A percentile compares a stretch with the other conserved stretches of the same genome.
Conservation (phyloP, 2,888 invertebrate species). For the Agonopterix alstromeriana region DNA sequence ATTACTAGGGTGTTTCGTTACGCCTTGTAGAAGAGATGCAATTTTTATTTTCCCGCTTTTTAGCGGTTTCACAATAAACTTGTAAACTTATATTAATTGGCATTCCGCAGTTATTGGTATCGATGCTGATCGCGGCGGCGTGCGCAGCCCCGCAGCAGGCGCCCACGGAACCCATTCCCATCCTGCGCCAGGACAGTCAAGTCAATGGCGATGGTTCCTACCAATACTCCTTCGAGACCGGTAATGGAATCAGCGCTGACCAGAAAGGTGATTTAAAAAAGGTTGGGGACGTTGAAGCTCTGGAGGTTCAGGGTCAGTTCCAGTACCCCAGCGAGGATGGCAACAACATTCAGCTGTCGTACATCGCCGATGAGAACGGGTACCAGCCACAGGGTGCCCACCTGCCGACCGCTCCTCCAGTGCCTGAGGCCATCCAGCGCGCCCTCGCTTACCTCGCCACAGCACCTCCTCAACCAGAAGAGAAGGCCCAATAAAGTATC, state of each 20-base stretch:
- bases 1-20: too few species aligned
- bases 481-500: slow-evolving; percentile 11
- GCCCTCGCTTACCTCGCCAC: slow-evolving; percentile 81
- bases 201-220: slow-evolving; percentile 80
- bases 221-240: slow-evolving; percentile 79
- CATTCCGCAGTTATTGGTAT: slow-evolving; percentile 46
- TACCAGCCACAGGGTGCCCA: slow-evolving; percentile 80
- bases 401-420: slow-evolving; percentile 82
- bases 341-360: slow-evolving; percentile 77
- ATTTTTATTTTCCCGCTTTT: too few species aligned
- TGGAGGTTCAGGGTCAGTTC: slow-evolving; percentile 80
- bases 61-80: too few species aligned
- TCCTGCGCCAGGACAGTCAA: slow-evolving; percentile 76
- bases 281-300: slow-evolving; percentile 70
- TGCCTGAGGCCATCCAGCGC: slow-evolving; percentile 81
- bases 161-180: slow-evolving; percentile 61
- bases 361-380: slow-evolving; percentile 84
- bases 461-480: slow-evolving; percentile 59
- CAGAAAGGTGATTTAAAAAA: slow-evolving; percentile 79
- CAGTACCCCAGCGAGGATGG: slow-evolving; percentile 82
- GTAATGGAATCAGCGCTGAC: slow-evolving; percentile 79
- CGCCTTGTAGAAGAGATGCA: too few species aligned
- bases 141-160: slow-evolving; percentile 60
- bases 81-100: too few species aligned
- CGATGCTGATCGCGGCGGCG: slow-evolving; percentile 46